These are phyloP conservation scores for Rhynchonycteris naso DNA, from an alignment of 2,797 vertebrate genomes.

Conservation along the genomic window DNA sequence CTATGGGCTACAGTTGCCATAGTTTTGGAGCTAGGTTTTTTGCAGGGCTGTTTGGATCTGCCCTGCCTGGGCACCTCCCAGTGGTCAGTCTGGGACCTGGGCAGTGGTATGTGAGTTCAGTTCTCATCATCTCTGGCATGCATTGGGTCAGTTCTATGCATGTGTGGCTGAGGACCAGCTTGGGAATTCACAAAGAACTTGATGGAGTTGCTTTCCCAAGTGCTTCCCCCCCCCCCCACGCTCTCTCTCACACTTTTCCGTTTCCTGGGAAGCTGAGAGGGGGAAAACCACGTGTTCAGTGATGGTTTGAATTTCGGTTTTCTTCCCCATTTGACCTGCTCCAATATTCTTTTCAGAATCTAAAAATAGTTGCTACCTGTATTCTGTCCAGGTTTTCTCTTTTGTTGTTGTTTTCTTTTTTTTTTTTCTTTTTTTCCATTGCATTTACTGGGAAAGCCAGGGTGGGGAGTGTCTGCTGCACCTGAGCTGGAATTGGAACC, in stretches of 20 bases:
- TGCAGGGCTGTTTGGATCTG: neutral
- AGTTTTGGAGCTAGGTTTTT: neutral
- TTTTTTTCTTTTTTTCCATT: neutral
- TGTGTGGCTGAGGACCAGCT: neutral
- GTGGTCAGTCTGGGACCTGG: neutral
- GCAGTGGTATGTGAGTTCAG: neutral
- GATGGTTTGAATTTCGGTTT: neutral
- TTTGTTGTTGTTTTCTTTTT: neutral
- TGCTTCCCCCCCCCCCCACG: neutral
- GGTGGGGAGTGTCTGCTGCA: neutral
- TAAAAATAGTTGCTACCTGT: neutral
- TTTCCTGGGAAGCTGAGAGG: neutral
- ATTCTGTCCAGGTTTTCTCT: neutral
- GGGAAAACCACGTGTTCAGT: neutral
- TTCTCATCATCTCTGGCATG: neutral
- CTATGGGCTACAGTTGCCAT: neutral
- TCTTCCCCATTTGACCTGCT: neutral
- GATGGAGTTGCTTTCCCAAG: neutral
- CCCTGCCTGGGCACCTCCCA: neutral
- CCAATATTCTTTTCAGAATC: neutral
- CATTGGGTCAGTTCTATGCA: neutral
- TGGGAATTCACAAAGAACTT: neutral
- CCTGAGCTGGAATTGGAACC: neutral
- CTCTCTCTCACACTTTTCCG: neutral
- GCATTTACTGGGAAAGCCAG: neutral